phyloP scores from a whole-genome alignment of 2,797 vertebrate genomes.

The Crypturellus tataupa region DNA sequence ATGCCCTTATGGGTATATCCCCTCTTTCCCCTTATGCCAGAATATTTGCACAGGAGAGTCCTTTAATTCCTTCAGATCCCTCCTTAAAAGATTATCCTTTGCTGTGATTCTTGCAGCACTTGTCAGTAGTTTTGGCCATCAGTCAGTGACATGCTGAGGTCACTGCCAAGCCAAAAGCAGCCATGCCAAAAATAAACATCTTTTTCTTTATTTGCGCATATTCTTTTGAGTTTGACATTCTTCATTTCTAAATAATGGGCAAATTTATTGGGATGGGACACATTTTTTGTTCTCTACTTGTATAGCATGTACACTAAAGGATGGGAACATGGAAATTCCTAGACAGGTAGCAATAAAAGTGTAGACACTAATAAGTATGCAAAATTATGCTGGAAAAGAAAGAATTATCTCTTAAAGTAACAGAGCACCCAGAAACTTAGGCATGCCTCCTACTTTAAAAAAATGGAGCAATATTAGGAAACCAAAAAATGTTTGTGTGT shows the following conservation, averaged over 20 bases:
- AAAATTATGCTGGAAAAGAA: background rate
- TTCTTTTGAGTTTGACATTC: background rate
- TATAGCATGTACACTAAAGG: background rate
- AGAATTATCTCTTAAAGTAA: slow-evolving; percentile 4
- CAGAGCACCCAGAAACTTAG: background rate
- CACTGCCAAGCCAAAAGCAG: background rate
- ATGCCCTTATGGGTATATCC: background rate
- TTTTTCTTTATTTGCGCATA: background rate
- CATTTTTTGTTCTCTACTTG: background rate
- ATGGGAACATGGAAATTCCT: background rate
- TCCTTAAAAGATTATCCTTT: background rate
- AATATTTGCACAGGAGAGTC: background rate
- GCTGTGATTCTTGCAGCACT: background rate
- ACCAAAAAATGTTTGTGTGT: background rate
- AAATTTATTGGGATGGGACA: background rate
- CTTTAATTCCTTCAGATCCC: background rate
- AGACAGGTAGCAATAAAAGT: background rate
- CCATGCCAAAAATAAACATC: background rate
- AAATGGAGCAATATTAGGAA: background rate
- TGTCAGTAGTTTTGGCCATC: background rate
- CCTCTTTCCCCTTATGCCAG: background rate
- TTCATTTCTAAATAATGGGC: slow-evolving; percentile 18
- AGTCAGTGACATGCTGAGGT: background rate
- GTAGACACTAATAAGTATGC: background rate
- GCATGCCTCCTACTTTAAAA: background rate